Conservation (phyloP, 1,140 invertebrate genomes). For the Amphibalanus amphitrite region DNA sequence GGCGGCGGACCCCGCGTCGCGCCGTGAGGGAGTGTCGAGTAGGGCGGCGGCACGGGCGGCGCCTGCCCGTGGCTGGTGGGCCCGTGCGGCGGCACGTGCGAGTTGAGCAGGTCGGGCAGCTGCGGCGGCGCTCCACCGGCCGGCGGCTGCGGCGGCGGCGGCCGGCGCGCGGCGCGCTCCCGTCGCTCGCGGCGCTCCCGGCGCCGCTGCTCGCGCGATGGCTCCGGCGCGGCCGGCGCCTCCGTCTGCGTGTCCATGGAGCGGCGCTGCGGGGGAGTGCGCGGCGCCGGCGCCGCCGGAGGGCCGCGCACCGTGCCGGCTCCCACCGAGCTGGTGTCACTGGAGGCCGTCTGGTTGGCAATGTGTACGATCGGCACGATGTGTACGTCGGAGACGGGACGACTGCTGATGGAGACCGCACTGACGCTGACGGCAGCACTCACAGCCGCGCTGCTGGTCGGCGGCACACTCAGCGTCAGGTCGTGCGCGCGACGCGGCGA, state of each 20-base stretch:
- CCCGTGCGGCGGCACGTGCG: constrained; percentile 22
- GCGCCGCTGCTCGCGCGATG: background rate
- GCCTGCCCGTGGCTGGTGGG: no score
- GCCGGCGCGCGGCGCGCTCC: constrained; percentile 8
- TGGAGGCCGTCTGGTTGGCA: background rate
- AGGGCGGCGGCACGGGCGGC: constrained; percentile 28
- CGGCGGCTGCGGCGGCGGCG: no score
- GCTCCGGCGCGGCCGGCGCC: background rate
- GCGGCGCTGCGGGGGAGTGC: background rate
- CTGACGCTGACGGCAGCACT: background rate
- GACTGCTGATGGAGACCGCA: background rate
- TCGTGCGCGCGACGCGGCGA: background rate
- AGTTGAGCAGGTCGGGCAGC: constrained; percentile 32
- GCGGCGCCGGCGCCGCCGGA: no score
- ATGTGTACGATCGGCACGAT: background rate
- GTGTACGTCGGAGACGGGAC: background rate
- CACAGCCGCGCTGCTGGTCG: background rate
- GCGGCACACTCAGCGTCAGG: background rate
- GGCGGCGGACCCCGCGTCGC: constrained; percentile 12
- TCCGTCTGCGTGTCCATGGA: background rate
- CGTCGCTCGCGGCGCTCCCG: constrained; percentile 11
- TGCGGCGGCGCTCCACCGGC: constrained; percentile 16
- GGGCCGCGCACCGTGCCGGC: background rate
- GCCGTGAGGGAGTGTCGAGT: constrained; percentile 24
- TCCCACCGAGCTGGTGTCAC: background rate